These are phyloP conservation scores for Tenebrosternarchus preto DNA, from an alignment of 2,113 vertebrate species.

Conservation along the genomic window DNA sequence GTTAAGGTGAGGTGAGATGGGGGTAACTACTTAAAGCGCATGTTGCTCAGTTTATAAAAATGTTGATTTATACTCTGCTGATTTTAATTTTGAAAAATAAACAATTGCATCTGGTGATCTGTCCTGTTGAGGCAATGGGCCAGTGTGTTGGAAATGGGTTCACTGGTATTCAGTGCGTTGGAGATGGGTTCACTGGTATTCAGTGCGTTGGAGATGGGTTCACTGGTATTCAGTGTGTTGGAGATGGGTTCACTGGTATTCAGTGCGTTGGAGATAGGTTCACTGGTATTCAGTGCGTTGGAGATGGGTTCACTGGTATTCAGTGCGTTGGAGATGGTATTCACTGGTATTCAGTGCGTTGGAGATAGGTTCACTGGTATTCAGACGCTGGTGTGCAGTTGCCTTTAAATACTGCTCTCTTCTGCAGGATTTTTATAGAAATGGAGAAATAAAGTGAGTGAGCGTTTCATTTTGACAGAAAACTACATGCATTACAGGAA, in stretches of 20 bases:
- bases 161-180: no score
- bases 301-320: no score
- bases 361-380: no score
- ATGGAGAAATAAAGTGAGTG: background rate
- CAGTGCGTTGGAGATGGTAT: background rate
- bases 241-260: no score
- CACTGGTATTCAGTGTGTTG: no score
- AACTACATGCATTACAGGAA: conserved; percentile 11
- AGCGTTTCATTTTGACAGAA: background rate
- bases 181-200: no score
- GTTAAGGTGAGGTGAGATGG: no score
- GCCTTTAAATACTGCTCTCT: conserved; percentile 11
- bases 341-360: no score
- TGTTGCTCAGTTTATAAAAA: no score
- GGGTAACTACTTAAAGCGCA: no score
- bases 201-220: background rate
- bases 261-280: no score
- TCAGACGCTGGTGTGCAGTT: background rate
- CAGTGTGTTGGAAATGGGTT: background rate
- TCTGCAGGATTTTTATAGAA: background rate
- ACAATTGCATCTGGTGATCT: background rate
- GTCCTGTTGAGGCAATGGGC: background rate
- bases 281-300: no score
- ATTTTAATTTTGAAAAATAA: background rate
- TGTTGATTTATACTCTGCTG: background rate